Percentiles rank a stretch among this genome's conserved stretches.
Conservation (phyloP, 2,888 invertebrate species). For the Athalia rosae region DNA sequence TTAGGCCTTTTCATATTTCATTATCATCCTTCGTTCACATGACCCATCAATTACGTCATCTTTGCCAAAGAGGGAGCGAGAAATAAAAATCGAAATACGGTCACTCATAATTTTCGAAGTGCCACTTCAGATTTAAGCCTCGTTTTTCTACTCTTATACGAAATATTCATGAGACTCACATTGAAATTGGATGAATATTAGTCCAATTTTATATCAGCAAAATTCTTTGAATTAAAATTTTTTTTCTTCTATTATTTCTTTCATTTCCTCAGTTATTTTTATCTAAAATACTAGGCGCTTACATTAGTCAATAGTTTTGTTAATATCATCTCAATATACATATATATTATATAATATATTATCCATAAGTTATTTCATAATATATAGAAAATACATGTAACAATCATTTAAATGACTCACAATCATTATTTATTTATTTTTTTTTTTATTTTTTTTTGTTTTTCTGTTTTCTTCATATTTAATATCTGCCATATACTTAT, state of each 20-base stretch:
- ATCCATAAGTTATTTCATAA: constrained; percentile 66
- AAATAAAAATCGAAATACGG: too few species aligned
- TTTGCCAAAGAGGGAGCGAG: too few species aligned
- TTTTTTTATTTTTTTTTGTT: constrained; percentile 47
- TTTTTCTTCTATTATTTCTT: constrained; percentile 35
- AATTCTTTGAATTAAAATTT: constrained; percentile 30
- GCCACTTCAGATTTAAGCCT: constrained; percentile 41
- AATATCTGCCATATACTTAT: background rate
- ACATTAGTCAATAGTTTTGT: constrained; percentile 68
- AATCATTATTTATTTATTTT: constrained; percentile 67
- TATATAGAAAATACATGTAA: constrained; percentile 73
- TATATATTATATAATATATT: constrained; percentile 59
- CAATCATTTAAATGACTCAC: constrained; percentile 72
- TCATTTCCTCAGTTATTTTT: constrained; percentile 53
- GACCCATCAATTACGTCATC: too few species aligned
- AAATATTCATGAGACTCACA: constrained; percentile 57
- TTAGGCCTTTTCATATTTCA: too few species aligned
- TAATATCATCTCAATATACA: constrained; percentile 51
- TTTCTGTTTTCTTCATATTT: constrained; percentile 11
- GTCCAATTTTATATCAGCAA: constrained; percentile 56
- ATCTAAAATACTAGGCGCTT: constrained; percentile 66
- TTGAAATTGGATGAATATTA: constrained; percentile 60
- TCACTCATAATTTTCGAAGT: background rate
- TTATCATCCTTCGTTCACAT: too few species aligned
- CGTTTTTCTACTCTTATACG: constrained; percentile 50